phyloP scores from a whole-genome alignment of 1,140 invertebrate genomes.

The Zaprionus vittiger region DNA sequence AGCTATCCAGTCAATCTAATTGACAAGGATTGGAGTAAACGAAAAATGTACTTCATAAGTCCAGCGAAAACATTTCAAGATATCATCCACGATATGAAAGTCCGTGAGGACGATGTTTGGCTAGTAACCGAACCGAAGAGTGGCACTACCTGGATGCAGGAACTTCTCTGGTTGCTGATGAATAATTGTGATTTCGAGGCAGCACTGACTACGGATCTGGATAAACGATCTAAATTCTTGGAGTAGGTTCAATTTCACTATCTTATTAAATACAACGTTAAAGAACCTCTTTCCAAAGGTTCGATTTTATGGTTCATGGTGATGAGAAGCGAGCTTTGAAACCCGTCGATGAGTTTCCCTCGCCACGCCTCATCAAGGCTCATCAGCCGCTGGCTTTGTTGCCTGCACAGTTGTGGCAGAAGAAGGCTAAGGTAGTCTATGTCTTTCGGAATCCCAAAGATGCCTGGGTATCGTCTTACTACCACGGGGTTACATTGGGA shows the following conservation, averaged over 20 bases:
- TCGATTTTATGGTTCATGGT: neutral
- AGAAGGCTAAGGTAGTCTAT: constrained; percentile 88
- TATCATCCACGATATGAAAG: constrained; percentile 85
- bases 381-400: constrained; percentile 88
- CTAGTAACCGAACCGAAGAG: constrained; percentile 84
- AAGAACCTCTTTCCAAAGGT: constrained; percentile 10
- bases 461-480: constrained; percentile 91
- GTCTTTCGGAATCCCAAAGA: constrained; percentile 93
- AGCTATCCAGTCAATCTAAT: constrained; percentile 56
- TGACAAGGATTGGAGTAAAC: constrained; percentile 54
- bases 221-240: constrained; percentile 86
- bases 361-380: constrained; percentile 87
- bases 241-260: constrained; percentile 39
- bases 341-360: constrained; percentile 65
- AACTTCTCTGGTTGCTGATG: constrained; percentile 87
- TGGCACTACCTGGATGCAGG: constrained; percentile 90
- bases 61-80: constrained; percentile 57
- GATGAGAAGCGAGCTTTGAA: constrained; percentile 46
- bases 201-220: constrained; percentile 84
- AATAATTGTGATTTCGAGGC: constrained; percentile 85
- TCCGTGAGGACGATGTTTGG: constrained; percentile 85
- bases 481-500: constrained; percentile 88
- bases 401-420: constrained; percentile 85
- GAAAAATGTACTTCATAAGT: neutral
- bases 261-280: neutral